A percentile compares a stretch with the other conserved stretches of the same genome.
phyloP scores from a whole-genome alignment of 2,888 invertebrate species.

The Ornithoptera priamus region DNA sequence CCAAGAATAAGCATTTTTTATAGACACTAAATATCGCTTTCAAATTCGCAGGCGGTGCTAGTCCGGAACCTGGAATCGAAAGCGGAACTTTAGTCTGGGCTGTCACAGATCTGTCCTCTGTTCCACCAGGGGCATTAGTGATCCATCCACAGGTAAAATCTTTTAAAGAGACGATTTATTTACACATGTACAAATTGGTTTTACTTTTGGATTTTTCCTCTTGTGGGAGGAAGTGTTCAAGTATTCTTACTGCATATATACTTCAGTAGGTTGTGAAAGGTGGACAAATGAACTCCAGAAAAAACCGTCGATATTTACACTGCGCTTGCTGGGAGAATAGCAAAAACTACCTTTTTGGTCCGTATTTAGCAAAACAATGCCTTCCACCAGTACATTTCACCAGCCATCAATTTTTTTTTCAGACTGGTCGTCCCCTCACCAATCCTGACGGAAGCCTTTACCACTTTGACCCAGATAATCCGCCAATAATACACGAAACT shows the following conservation, averaged over 20 bases:
- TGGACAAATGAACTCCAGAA: too few species aligned
- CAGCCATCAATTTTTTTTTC: conserved; percentile 19
- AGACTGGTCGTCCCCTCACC: conserved; percentile 87
- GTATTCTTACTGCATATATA: too few species aligned
- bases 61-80: conserved; percentile 37
- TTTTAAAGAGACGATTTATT: neutral
- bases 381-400: neutral
- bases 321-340: too few species aligned
- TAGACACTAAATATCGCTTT: neutral
- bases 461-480: conserved; percentile 87
- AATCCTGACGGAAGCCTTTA: conserved; percentile 89
- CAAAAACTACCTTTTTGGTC: too few species aligned
- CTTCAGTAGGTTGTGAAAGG: too few species aligned
- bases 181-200: too few species aligned
- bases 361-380: neutral
- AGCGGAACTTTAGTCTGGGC: conserved; percentile 85
- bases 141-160: conserved; percentile 87
- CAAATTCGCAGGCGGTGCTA: conserved; percentile 36
- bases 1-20: too few species aligned
- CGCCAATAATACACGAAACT: conserved; percentile 68
- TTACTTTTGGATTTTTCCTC: too few species aligned
- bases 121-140: conserved; percentile 92
- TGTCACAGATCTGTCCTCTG: conserved; percentile 90
- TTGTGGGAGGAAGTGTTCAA: too few species aligned
- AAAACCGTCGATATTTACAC: too few species aligned